Evolutionary conservation across 2,113 vertebrate genomes (phyloP).

Genomic region (Odocoileus hemionus): DNA sequence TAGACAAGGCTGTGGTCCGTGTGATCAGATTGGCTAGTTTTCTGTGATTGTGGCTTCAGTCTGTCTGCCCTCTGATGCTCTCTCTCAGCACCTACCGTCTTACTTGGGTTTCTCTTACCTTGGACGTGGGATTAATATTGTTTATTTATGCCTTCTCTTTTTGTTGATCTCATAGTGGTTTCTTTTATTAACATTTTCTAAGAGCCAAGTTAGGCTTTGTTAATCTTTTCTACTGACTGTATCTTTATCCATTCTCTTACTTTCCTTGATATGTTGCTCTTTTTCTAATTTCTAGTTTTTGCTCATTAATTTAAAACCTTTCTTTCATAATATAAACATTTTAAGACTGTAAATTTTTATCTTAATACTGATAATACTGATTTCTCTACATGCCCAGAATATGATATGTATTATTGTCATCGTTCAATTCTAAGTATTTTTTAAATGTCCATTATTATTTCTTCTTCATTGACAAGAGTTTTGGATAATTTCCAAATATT

Average conservation of each 20-base stretch:
- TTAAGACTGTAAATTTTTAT: not conserved
- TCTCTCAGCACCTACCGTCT: not conserved
- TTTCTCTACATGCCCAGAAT: not conserved
- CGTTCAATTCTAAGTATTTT: not conserved
- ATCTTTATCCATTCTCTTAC: not conserved
- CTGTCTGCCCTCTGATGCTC: not conserved
- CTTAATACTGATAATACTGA: not conserved
- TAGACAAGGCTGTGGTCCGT: not conserved
- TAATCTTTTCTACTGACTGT: not conserved
- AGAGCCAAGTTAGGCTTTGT: not conserved
- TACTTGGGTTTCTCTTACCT: not conserved
- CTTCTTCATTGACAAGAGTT: not conserved
- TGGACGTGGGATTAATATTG: not conserved
- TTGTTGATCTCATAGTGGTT: not conserved
- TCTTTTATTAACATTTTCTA: conserved; percentile 14
- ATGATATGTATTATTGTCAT: not conserved
- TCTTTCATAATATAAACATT: not conserved
- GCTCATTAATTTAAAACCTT: not conserved
- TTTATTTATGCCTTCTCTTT: not conserved
- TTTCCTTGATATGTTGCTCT: not conserved
- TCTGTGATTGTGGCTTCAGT: not conserved
- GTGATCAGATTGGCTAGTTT: not conserved
- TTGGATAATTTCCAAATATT: not conserved
- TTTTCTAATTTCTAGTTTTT: not conserved
- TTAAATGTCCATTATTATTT: not conserved